Base-by-base conservation (phyloP, 2,888 invertebrate genomes). In the Cerastoderma edule region DNA sequence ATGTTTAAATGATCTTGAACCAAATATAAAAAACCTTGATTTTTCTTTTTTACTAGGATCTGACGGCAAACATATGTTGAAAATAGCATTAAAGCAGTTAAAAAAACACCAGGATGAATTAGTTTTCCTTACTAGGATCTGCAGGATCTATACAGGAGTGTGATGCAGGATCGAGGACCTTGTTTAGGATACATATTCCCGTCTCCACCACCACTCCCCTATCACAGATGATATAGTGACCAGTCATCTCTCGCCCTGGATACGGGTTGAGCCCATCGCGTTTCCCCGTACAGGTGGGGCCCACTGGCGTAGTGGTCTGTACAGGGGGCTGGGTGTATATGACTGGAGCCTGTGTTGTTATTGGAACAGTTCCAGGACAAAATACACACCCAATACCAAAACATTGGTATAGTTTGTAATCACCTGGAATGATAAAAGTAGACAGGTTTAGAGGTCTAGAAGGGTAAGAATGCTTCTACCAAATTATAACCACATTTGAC, bases 191-290 rank as follows among this genome's bases (percentile, higher is more conserved):
- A 67, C 81, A 81, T 5, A 78, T 75, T 2, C 81, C 81, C n/a
- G 63, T 73, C 63, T 81, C 81, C 28, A 72, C 66, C 16, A 78
- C 50, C 4, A 67, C 60, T 16, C 73, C 78, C 10, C 78, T 57
- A 10, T 83, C 78, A 78, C 85, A 85, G 4, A 83, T 73, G n/a
- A 85, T 80, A 48, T 83, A 85, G 50, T 75, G 74, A 1, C 71
- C 72, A 1, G 80, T 81, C 53, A 78, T 65, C 35, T 75, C 78
- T 48, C 78, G 71, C 30, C 78, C 77, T 10, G 85, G 83, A 53
- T 78, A 85, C 1, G 78, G 71, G 54, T 85, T 83, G 22, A 81
- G 60, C 0, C 85, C 85, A 57, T 83, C 77, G n/a, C 75, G 76
- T 22, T 74, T 78, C 0, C 83, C 72, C 1, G 46, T 53, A 66